Evolutionary conservation across 1,140 invertebrate species (phyloP).

Genomic region (Ceratoteleas bidentatus): DNA sequence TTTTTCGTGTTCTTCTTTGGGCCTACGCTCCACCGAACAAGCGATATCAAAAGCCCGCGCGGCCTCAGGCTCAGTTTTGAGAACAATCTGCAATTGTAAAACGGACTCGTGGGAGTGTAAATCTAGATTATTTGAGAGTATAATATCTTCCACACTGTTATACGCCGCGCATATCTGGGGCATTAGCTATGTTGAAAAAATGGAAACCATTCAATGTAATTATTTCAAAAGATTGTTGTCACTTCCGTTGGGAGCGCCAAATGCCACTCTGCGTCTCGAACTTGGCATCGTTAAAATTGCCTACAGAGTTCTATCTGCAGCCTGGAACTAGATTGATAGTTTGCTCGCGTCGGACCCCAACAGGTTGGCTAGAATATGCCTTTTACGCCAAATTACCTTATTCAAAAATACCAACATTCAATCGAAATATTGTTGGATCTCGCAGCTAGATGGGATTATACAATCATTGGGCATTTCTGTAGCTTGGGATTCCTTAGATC

Average conservation of each 20-base stretch:
- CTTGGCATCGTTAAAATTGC: too few species aligned
- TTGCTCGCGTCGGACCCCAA: too few species aligned
- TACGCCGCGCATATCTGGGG: background rate
- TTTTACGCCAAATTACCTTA: too few species aligned
- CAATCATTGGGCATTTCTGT: background rate
- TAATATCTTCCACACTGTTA: background rate
- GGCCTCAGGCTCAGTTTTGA: background rate
- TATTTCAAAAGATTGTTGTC: conserved; percentile 3
- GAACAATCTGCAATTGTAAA: background rate
- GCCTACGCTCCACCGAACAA: background rate
- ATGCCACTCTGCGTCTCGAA: too few species aligned
- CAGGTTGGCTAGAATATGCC: too few species aligned
- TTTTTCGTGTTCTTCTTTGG: background rate
- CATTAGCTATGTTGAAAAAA: conserved; percentile 2
- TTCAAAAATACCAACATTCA: too few species aligned
- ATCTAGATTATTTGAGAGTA: background rate
- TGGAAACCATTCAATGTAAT: background rate
- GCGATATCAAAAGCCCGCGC: background rate
- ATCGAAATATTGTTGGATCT: too few species aligned
- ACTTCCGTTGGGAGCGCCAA: background rate
- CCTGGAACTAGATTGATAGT: too few species aligned
- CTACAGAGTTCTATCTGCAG: too few species aligned
- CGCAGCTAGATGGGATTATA: background rate
- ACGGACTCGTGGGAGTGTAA: conserved; percentile 16
- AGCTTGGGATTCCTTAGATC: background rate